Evolutionary conservation across 1,140 invertebrate genomes (phyloP).

Genomic region (Drosophila santomea): DNA sequence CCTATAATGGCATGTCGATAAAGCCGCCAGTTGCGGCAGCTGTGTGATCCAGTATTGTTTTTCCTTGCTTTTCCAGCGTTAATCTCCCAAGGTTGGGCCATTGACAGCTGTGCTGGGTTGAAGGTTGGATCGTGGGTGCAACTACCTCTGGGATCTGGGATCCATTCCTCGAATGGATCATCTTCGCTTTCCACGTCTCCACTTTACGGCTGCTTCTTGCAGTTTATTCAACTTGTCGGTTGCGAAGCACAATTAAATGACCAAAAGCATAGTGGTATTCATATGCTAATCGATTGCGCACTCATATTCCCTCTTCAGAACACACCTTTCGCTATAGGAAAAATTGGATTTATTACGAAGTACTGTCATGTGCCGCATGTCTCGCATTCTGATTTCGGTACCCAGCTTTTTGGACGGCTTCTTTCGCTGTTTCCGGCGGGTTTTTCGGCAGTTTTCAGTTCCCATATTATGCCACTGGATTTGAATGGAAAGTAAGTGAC

Average conservation of each 20-base stretch:
- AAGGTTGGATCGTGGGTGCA: conserved; percentile 38
- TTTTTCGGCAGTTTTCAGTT: conserved; percentile 17
- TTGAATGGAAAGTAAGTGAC: conserved; percentile 38
- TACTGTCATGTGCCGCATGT: conserved; percentile 30
- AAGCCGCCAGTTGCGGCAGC: conserved; percentile 31
- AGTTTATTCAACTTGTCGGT: conserved; percentile 41
- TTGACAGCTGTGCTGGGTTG: conserved; percentile 30
- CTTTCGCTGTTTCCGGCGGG: conserved; percentile 38
- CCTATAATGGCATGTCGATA: conserved; percentile 43
- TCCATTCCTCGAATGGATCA: conserved; percentile 11
- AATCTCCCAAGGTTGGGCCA: conserved; percentile 49
- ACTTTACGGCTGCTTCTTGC: conserved; percentile 30
- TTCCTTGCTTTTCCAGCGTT: conserved; percentile 23
- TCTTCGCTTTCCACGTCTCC: conserved; percentile 3
- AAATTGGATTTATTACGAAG: conserved; percentile 34
- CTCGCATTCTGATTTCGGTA: conserved; percentile 22
- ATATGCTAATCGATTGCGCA: conserved; percentile 29
- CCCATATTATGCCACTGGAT: not conserved
- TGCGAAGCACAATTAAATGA: conserved; percentile 40
- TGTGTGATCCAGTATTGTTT: conserved; percentile 38
- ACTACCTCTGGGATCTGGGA: conserved; percentile 17
- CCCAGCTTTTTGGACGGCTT: not conserved
- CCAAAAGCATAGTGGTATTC: conserved; percentile 44
- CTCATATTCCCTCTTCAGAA: conserved; percentile 40
- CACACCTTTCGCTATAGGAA: conserved; percentile 44